These are phyloP conservation scores for Parnassius mnemosyne DNA, from an alignment of 2,888 invertebrate genomes.

Conservation along the genomic window DNA sequence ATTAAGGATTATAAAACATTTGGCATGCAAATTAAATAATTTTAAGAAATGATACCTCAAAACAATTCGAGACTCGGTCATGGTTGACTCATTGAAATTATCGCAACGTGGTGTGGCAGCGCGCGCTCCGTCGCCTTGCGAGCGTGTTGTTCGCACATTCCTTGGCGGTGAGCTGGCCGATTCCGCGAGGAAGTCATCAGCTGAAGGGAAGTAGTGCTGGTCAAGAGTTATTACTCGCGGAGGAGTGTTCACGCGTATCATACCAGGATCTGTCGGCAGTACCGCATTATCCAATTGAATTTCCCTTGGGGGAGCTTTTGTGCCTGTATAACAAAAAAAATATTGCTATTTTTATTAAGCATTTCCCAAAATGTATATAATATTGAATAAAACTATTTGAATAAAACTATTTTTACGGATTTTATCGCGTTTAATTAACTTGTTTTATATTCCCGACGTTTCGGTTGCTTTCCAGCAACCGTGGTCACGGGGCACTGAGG, in stretches of 20 bases:
- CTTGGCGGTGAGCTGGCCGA: slow-evolving; percentile 63
- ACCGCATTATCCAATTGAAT: slow-evolving; percentile 92
- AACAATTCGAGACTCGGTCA: slow-evolving; percentile 72
- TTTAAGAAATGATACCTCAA: slow-evolving; percentile 49
- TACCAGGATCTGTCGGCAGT: slow-evolving; percentile 84
- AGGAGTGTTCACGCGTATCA: slow-evolving; percentile 92
- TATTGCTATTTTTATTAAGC: too few species aligned
- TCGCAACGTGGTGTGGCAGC: slow-evolving; percentile 61
- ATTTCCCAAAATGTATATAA: too few species aligned
- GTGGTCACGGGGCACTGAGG: too few species aligned
- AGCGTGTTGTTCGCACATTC: slow-evolving; percentile 53
- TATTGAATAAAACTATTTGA: too few species aligned
- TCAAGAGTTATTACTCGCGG: slow-evolving; percentile 93
- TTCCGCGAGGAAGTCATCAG: slow-evolving; percentile 72
- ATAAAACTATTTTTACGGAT: too few species aligned
- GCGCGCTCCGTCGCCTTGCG: slow-evolving; percentile 67
- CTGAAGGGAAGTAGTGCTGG: slow-evolving; percentile 89
- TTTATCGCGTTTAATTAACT: too few species aligned
- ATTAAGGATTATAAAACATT: too few species aligned
- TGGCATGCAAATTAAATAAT: too few species aligned
- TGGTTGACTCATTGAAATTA: slow-evolving; percentile 69
- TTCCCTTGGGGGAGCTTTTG: slow-evolving; percentile 92
- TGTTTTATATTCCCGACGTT: too few species aligned
- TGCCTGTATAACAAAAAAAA: slow-evolving; percentile 72
- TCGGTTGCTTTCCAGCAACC: too few species aligned